phyloP scores from a whole-genome alignment of 2,797 vertebrate genomes.

The Aphelocoma californica region DNA sequence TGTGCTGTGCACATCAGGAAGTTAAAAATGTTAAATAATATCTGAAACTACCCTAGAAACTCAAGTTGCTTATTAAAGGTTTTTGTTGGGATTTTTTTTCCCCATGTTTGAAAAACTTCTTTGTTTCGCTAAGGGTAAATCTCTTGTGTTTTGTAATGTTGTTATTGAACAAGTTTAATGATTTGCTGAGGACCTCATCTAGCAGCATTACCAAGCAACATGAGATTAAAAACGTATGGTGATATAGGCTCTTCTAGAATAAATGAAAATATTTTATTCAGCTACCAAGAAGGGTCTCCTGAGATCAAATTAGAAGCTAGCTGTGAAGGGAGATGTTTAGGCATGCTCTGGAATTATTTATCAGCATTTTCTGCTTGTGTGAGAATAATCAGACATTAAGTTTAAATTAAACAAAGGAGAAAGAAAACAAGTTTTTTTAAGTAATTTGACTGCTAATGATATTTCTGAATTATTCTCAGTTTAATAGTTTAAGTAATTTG shows the following conservation, averaged over 20 bases:
- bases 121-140: constrained; percentile 73
- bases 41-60: constrained; percentile 69
- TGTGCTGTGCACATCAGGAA: not conserved
- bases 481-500: constrained; percentile 81
- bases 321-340: constrained; percentile 83
- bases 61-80: constrained; percentile 69
- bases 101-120: constrained; percentile 73
- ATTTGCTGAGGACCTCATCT: constrained; percentile 83
- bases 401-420: constrained; percentile 80
- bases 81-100: not conserved
- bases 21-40: constrained; percentile 70
- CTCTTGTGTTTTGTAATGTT: constrained; percentile 79
- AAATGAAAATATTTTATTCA: constrained; percentile 83
- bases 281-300: constrained; percentile 76
- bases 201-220: constrained; percentile 75
- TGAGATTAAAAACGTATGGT: constrained; percentile 79
- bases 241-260: constrained; percentile 72
- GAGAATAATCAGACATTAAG: constrained; percentile 81
- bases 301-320: constrained; percentile 85
- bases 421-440: constrained; percentile 75
- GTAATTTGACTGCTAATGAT: constrained; percentile 82
- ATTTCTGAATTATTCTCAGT: constrained; percentile 78
- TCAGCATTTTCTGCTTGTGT: constrained; percentile 79
- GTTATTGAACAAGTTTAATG: constrained; percentile 84
- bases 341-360: constrained; percentile 85